These are phyloP conservation scores for Halictus ligatus DNA, from an alignment of 2,888 invertebrate genomes.

Conservation along the genomic window DNA sequence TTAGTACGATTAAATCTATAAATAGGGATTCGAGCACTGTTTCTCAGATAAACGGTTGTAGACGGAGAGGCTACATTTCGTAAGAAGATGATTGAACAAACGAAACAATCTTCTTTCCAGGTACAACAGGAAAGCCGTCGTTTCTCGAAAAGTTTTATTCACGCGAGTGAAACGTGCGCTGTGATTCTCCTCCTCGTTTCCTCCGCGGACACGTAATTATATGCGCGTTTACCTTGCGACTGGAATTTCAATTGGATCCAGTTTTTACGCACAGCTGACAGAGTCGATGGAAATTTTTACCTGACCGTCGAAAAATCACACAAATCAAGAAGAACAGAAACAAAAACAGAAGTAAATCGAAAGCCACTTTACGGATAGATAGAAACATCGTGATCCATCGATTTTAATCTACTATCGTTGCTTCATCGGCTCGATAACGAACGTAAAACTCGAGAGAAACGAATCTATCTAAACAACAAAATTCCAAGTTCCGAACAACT, in stretches of 20 bases:
- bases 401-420: background rate
- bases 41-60: background rate
- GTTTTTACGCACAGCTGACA: conserved; percentile 37
- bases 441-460: background rate
- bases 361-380: background rate
- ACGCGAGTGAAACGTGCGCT: conserved; percentile 43
- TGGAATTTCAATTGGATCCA: conserved; percentile 58
- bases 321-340: background rate
- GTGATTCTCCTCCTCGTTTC: conserved; percentile 49
- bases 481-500: background rate
- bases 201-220: conserved; percentile 59
- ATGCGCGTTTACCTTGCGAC: conserved; percentile 57
- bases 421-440: background rate
- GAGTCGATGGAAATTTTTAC: background rate
- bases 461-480: background rate
- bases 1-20: background rate
- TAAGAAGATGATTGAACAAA: background rate
- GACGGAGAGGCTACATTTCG: background rate
- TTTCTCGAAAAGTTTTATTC: conserved; percentile 45
- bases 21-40: background rate
- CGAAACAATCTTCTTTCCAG: background rate
- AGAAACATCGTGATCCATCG: background rate
- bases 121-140: background rate
- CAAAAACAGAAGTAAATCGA: background rate
- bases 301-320: background rate